Percentiles rank a stretch among this genome's conserved stretches.
These are phyloP conservation scores for Trypoxylus dichotomus DNA, from an alignment of 1,140 invertebrate genomes.

Conservation along the genomic window DNA sequence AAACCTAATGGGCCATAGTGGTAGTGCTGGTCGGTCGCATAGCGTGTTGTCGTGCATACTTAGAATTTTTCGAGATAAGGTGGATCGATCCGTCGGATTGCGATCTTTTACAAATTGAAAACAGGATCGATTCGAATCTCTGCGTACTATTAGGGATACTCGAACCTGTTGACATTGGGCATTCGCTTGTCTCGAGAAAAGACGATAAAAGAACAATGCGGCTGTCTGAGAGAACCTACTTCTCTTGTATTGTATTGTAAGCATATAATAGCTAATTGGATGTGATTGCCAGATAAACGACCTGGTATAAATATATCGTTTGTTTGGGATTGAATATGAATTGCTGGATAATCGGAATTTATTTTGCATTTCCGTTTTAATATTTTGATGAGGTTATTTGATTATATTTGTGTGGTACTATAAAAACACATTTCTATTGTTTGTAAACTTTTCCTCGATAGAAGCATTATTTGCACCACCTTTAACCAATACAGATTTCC, in stretches of 20 bases:
- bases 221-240: neutral
- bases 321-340: too few relatives aligned
- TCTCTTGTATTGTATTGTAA: neutral
- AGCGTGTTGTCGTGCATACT: neutral
- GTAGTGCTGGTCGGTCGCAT: neutral
- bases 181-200: neutral
- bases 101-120: conserved; percentile 1
- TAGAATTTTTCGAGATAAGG: neutral
- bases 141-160: neutral
- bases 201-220: neutral
- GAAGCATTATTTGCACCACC: too few relatives aligned
- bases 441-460: too few relatives aligned
- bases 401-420: too few relatives aligned
- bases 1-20: conserved; percentile 11
- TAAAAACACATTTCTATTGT: too few relatives aligned
- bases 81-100: neutral
- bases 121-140: conserved; percentile 12
- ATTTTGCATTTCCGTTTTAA: too few relatives aligned
- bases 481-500: too few relatives aligned
- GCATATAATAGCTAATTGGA: neutral
- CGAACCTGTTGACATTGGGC: neutral
- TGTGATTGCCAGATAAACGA: neutral
- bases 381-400: too few relatives aligned
- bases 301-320: neutral
- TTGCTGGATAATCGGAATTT: too few relatives aligned